These are phyloP conservation scores for Adrianichthys oophorus DNA, from an alignment of 2,797 vertebrate genomes.

Conservation along the genomic window DNA sequence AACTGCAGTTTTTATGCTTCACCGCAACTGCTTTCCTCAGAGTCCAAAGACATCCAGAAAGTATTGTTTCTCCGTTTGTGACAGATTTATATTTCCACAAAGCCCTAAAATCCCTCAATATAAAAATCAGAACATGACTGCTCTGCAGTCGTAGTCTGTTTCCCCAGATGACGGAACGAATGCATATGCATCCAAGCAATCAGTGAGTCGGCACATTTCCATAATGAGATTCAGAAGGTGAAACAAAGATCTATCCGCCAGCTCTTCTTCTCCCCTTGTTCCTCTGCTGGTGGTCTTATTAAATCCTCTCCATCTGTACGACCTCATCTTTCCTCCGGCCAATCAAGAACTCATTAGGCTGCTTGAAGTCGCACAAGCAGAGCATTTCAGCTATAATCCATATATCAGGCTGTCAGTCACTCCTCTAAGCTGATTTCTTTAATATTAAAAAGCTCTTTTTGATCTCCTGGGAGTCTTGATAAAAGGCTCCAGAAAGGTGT, in stretches of 20 bases:
- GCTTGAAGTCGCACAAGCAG: conserved; percentile 14
- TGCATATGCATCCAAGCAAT: conserved; percentile 40
- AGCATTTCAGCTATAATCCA: conserved; percentile 26
- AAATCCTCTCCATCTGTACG: conserved; percentile 42
- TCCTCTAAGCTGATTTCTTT: conserved; percentile 7
- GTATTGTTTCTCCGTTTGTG: neutral
- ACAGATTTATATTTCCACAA: neutral
- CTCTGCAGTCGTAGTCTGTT: neutral
- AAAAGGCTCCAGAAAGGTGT: conserved; percentile 10
- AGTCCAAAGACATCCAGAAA: no score
- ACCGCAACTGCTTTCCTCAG: no score
- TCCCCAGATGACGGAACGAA: conserved; percentile 16
- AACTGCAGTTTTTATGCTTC: no score
- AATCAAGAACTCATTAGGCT: conserved; percentile 47
- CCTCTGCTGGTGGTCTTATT: conserved; percentile 59
- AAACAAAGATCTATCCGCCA: conserved; percentile 33
- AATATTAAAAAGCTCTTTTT: conserved; percentile 35
- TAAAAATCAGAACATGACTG: conserved; percentile 5
- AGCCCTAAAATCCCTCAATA: conserved; percentile 13
- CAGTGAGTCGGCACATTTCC: conserved; percentile 47
- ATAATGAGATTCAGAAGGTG: conserved; percentile 62
- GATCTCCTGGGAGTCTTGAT: conserved; percentile 16
- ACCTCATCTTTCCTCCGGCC: conserved; percentile 37
- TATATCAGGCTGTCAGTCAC: conserved; percentile 20
- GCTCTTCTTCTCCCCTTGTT: conserved; percentile 33